Evolutionary conservation across 2,797 vertebrate genomes (phyloP).

Genomic region (Rhodeus uyekii): DNA sequence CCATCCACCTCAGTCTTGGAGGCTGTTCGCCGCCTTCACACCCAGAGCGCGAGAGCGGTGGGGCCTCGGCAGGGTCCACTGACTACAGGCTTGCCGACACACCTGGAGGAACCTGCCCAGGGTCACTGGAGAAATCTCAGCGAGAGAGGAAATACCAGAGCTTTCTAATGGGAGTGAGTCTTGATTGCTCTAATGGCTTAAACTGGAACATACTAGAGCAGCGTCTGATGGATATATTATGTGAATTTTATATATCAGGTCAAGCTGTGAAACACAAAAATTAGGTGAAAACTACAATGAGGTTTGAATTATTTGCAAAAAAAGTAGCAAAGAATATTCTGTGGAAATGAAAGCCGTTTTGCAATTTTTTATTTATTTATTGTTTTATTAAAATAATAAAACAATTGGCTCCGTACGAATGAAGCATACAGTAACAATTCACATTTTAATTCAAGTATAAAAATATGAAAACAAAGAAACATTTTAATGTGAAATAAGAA

Average conservation of each 20-base stretch:
- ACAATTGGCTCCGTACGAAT: background rate
- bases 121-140: slow-evolving; percentile 33
- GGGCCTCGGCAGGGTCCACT: slow-evolving; percentile 1
- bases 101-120: slow-evolving; percentile 48
- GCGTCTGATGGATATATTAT: slow-evolving; percentile 39
- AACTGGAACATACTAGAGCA: slow-evolving; percentile 19
- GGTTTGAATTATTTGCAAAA: slow-evolving; percentile 25
- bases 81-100: slow-evolving; percentile 20
- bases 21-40: slow-evolving; percentile 8
- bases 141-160: slow-evolving; percentile 43
- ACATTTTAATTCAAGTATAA: background rate
- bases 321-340: background rate
- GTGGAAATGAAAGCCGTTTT: slow-evolving; percentile 8
- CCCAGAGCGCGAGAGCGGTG: background rate
- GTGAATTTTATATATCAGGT: slow-evolving; percentile 32
- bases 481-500: background rate
- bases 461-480: background rate
- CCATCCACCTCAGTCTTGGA: slow-evolving; percentile 44
- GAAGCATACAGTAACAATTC: background rate
- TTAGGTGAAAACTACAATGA: slow-evolving; percentile 30
- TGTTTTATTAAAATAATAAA: background rate
- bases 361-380: slow-evolving; percentile 12
- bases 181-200: slow-evolving; percentile 35
- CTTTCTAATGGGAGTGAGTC: slow-evolving; percentile 31
- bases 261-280: slow-evolving; percentile 41